A percentile compares a stretch with the other conserved stretches of the same genome.
phyloP scores from a whole-genome alignment of 2,888 invertebrate genomes.

The Alviniconcha strummeri region DNA sequence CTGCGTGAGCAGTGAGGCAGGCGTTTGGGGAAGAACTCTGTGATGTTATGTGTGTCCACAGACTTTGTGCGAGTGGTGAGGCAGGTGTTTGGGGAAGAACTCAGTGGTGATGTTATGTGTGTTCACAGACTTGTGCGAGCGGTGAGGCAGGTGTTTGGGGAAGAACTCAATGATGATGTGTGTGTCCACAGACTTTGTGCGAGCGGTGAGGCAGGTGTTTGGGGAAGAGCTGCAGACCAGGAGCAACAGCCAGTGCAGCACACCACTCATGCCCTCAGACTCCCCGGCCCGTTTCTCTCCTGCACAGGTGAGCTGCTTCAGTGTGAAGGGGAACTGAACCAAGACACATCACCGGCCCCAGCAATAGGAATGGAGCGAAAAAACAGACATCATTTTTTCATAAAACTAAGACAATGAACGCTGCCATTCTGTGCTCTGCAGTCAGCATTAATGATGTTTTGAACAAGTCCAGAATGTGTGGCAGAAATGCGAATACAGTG shows the following conservation, averaged over 20 bases:
- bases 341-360: too few species aligned
- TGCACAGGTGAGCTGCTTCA: not conserved
- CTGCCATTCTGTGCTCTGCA: too few species aligned
- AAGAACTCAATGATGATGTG: not conserved
- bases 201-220: slow-evolving; percentile 60
- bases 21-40: too few species aligned
- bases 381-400: too few species aligned
- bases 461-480: too few species aligned
- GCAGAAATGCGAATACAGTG: too few species aligned
- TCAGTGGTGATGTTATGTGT: not conserved
- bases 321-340: too few species aligned
- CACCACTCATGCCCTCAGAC: slow-evolving; percentile 9
- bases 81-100: too few species aligned
- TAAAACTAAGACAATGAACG: too few species aligned
- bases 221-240: slow-evolving; percentile 54
- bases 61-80: slow-evolving; percentile 55
- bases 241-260: slow-evolving; percentile 32
- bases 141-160: too few species aligned
- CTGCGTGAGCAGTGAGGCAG: slow-evolving; percentile 39
- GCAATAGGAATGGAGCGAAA: too few species aligned
- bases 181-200: slow-evolving; percentile 60
- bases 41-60: slow-evolving; percentile 33
- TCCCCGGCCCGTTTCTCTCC: not conserved
- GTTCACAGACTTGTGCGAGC: slow-evolving; percentile 57
- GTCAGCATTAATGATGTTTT: too few species aligned